Percentiles rank a stretch among this genome's conserved stretches.
Conservation (phyloP, 2,888 invertebrate genomes). For the Sarcophaga caerulescens region DNA sequence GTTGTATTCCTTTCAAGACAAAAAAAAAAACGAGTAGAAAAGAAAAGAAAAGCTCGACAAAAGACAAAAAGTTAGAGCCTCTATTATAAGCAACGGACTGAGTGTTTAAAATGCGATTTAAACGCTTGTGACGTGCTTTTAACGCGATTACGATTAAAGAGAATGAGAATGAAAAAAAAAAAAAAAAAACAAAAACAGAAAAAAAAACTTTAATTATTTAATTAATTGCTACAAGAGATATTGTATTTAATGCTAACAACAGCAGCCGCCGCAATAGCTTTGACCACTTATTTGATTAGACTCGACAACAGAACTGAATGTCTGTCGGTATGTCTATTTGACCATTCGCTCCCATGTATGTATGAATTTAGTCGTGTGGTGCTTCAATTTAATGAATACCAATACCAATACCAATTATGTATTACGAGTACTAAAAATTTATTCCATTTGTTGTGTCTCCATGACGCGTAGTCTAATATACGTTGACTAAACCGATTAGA, state of each 20-base stretch:
- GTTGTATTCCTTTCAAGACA: background rate
- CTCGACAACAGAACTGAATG: background rate
- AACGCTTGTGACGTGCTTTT: slow-evolving; percentile 56
- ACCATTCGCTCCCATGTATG: background rate
- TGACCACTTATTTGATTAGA: slow-evolving; percentile 29
- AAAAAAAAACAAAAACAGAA: no score
- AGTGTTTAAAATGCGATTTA: slow-evolving; percentile 29
- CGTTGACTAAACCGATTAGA: background rate
- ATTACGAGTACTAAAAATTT: background rate
- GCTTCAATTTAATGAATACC: slow-evolving; percentile 57
- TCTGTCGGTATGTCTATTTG: background rate
- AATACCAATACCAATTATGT: slow-evolving; percentile 8
- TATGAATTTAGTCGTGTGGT: background rate
- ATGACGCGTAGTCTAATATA: background rate
- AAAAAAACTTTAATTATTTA: slow-evolving; percentile 63
- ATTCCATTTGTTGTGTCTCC: background rate
- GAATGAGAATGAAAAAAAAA: background rate
- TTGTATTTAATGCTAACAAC: background rate
- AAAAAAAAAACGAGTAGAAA: slow-evolving; percentile 23
- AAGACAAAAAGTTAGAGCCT: slow-evolving; percentile 25
- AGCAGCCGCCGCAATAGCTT: slow-evolving; percentile 7
- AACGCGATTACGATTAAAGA: slow-evolving; percentile 68
- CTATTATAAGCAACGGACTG: background rate
- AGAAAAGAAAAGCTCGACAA: slow-evolving; percentile 37
- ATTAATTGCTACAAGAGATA: slow-evolving; percentile 64